phyloP scores from a whole-genome alignment of 2,888 invertebrate genomes.

The Nasonovia ribisnigri region DNA sequence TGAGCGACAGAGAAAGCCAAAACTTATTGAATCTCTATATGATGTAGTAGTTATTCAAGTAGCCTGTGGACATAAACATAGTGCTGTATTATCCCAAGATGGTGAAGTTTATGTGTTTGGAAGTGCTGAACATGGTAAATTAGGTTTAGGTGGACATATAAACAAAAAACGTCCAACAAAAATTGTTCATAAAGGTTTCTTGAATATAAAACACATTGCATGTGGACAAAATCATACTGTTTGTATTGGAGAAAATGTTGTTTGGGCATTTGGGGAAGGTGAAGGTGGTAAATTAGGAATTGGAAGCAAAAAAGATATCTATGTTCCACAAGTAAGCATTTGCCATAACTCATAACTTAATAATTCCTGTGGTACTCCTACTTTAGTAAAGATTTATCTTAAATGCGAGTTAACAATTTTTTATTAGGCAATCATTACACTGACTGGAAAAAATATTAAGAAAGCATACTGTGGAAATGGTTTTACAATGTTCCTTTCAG shows the following conservation, averaged over 20 bases:
- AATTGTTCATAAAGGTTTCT: slow-evolving; percentile 72
- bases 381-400: slow-evolving; percentile 22
- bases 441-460: slow-evolving; percentile 74
- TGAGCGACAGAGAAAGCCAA: slow-evolving; percentile 75
- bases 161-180: slow-evolving; percentile 77
- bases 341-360: neutral
- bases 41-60: slow-evolving; percentile 75
- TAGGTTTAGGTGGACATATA: slow-evolving; percentile 75
- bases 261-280: slow-evolving; percentile 78
- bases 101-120: slow-evolving; percentile 78
- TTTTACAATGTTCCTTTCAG: slow-evolving; percentile 76
- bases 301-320: slow-evolving; percentile 72
- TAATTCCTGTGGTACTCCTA: neutral
- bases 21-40: slow-evolving; percentile 76
- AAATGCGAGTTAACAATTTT: slow-evolving; percentile 39
- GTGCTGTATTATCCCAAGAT: slow-evolving; percentile 76
- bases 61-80: slow-evolving; percentile 77
- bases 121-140: slow-evolving; percentile 77
- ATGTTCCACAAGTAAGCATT: slow-evolving; percentile 71
- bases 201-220: slow-evolving; percentile 71
- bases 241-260: slow-evolving; percentile 75
- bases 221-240: slow-evolving; percentile 78
- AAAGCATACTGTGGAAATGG: slow-evolving; percentile 78
- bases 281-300: slow-evolving; percentile 76
- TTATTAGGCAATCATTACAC: slow-evolving; percentile 72